Percentiles rank a stretch among this genome's conserved stretches.
These are phyloP conservation scores for Tachina lurida DNA, from an alignment of 2,888 invertebrate species.

Conservation along the genomic window DNA sequence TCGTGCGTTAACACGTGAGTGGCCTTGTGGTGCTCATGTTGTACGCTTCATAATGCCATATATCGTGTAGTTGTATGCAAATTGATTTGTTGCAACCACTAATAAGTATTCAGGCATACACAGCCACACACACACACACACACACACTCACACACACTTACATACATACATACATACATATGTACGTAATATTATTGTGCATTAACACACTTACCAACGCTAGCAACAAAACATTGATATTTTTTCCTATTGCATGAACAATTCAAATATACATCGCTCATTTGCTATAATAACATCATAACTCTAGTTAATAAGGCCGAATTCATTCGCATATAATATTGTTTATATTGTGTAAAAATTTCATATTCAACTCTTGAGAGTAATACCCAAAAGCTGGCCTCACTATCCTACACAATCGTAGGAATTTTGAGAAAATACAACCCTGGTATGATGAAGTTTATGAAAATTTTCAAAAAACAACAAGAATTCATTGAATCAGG, in stretches of 20 bases:
- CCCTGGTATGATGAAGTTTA: too few relatives aligned
- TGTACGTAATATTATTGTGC: neutral
- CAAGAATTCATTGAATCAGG: too few relatives aligned
- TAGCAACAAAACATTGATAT: constrained; percentile 1
- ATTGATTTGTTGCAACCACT: constrained; percentile 63
- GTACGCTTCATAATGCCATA: constrained; percentile 31
- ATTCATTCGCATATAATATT: too few relatives aligned
- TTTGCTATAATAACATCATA: too few relatives aligned
- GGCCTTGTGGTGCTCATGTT: constrained; percentile 56
- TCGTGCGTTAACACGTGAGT: constrained; percentile 50
- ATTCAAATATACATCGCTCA: constrained; percentile 3
- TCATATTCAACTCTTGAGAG: too few relatives aligned
- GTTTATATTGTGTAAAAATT: too few relatives aligned
- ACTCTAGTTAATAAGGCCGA: too few relatives aligned
- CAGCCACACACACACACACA: neutral
- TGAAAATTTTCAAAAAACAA: too few relatives aligned
- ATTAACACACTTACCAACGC: neutral
- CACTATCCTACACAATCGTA: too few relatives aligned
- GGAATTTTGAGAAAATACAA: too few relatives aligned
- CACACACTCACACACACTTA: neutral
- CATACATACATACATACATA: neutral
- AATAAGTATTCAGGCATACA: constrained; percentile 45
- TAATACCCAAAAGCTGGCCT: too few relatives aligned
- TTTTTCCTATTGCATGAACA: neutral
- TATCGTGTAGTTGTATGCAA: constrained; percentile 46